Conservation (phyloP, 2,888 invertebrate genomes). For the Scelioninae gen. 1 region DNA sequence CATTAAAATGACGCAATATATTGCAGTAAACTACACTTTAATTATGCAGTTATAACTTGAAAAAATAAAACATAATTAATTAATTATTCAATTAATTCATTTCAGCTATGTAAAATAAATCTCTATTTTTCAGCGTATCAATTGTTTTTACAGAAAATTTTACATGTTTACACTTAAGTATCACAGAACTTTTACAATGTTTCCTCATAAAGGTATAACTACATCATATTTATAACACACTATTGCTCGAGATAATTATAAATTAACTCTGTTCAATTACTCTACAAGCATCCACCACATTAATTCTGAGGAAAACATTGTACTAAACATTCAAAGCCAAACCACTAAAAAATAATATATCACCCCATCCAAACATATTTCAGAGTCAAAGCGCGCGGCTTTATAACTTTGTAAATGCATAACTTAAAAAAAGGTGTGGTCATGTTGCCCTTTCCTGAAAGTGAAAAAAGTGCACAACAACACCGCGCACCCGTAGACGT, state of each 20-base stretch:
- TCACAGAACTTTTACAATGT: no score
- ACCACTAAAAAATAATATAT: conserved; percentile 57
- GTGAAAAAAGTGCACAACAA: conserved; percentile 59
- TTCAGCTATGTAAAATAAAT: no score
- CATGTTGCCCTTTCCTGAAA: conserved; percentile 58
- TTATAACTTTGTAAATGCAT: conserved; percentile 66
- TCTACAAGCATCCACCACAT: conserved; percentile 29
- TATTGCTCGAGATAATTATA: conserved; percentile 16
- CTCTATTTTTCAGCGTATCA: no score
- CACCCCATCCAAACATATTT: conserved; percentile 53
- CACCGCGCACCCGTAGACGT: conserved; percentile 47
- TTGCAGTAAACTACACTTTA: no score
- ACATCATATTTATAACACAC: no score
- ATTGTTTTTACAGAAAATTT: no score
- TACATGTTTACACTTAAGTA: no score
- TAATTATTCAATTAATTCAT: no score
- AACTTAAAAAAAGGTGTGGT: conserved; percentile 63
- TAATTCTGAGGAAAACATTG: conserved; percentile 43
- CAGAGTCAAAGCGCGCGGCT: conserved; percentile 52
- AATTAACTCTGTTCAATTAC: conserved; percentile 13
- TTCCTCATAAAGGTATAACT: no score
- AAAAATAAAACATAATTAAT: no score
- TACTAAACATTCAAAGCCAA: conserved; percentile 37
- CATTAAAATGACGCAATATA: no score
- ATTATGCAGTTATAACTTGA: no score